Evolutionary conservation across 2,888 invertebrate species (phyloP).

Genomic region (Quadroppia sp.): DNA sequence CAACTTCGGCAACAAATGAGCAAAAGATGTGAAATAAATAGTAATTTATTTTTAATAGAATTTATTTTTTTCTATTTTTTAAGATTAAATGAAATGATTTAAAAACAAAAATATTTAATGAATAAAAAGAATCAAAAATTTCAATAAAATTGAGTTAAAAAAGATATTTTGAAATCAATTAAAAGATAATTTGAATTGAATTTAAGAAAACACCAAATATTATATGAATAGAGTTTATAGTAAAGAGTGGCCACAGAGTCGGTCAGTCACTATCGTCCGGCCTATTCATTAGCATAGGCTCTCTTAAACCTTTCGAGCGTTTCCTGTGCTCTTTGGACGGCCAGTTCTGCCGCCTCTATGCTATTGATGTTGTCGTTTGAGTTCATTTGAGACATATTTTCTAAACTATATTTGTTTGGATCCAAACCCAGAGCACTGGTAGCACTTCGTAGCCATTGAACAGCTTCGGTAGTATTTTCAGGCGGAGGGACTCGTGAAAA

Average conservation of each 20-base stretch:
- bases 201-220: not conserved
- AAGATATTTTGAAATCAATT: not conserved
- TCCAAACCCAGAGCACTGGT: conserved; percentile 45
- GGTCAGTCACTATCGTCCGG: not conserved
- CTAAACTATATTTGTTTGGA: conserved; percentile 42
- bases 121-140: too few relatives aligned
- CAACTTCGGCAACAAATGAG: too few relatives aligned
- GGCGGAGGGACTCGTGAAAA: conserved; percentile 44
- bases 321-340: conserved; percentile 20
- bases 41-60: too few relatives aligned
- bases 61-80: too few relatives aligned
- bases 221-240: not conserved
- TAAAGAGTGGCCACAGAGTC: not conserved
- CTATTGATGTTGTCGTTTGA: conserved; percentile 23
- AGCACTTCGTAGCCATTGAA: conserved; percentile 46
- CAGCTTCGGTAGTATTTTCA: conserved; percentile 45
- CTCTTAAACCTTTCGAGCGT: conserved; percentile 21
- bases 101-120: too few relatives aligned
- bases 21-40: too few relatives aligned
- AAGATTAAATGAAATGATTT: too few relatives aligned
- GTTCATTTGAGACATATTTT: not conserved
- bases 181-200: not conserved
- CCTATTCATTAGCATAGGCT: conserved; percentile 11
- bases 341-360: conserved; percentile 20
- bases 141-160: not conserved